A percentile compares a stretch with the other conserved stretches of the same genome.
Conservation (phyloP, 1,140 invertebrate genomes). For the Latrodectus geometricus region DNA sequence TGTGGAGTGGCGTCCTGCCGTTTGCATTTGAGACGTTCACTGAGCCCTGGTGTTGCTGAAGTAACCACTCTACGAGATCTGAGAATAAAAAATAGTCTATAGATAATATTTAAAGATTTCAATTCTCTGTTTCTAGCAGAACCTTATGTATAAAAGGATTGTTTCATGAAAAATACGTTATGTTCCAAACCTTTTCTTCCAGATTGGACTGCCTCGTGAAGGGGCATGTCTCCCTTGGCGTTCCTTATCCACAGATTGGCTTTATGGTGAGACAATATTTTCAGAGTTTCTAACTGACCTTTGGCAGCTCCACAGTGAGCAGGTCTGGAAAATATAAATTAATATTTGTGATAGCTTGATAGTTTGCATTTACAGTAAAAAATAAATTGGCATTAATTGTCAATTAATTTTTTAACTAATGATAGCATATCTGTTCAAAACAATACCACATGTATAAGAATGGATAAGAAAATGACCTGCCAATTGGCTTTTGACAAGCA, state of each 20-base stretch:
- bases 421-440: too few species aligned
- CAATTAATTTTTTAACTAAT: too few species aligned
- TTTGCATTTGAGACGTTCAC: conserved; percentile 92
- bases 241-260: conserved; percentile 93
- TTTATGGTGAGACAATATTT: conserved; percentile 78
- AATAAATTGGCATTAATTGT: too few species aligned
- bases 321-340: conserved; percentile 14
- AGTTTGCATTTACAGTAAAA: too few species aligned
- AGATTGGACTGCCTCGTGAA: conserved; percentile 95
- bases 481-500: too few species aligned
- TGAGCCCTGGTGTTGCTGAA: conserved; percentile 83
- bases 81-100: not conserved
- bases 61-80: conserved; percentile 77
- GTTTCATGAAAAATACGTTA: not conserved
- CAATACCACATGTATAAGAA: too few species aligned
- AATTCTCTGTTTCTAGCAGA: too few species aligned
- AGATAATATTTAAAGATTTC: too few species aligned
- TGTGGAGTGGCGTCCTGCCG: conserved; percentile 91
- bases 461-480: too few species aligned
- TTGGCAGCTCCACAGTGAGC: conserved; percentile 84
- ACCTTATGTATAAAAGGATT: too few species aligned
- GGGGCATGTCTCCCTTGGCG: conserved; percentile 87
- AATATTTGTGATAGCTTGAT: too few species aligned
- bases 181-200: conserved; percentile 78
- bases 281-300: conserved; percentile 89